Evolutionary conservation across 2,113 vertebrate species (phyloP).

Genomic region (Phrynocephalus versicolor): DNA sequence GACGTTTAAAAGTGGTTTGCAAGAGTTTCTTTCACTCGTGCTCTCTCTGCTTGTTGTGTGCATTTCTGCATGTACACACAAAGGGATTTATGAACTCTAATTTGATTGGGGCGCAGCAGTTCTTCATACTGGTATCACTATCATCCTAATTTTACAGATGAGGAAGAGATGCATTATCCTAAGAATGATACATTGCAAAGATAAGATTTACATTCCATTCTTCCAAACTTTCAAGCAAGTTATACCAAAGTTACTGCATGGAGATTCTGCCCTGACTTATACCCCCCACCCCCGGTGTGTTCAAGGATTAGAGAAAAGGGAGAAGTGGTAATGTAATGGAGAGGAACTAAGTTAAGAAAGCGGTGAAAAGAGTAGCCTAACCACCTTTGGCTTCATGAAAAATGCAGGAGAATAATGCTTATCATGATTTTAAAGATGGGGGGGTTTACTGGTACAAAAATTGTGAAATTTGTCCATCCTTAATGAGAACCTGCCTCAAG

Average conservation of each 20-base stretch:
- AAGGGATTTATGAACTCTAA: too few species aligned
- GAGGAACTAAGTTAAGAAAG: neutral
- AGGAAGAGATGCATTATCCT: neutral
- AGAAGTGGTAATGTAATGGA: neutral
- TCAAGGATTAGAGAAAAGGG: neutral
- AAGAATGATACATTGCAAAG: neutral
- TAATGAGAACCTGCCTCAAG: too few species aligned
- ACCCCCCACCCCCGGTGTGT: neutral
- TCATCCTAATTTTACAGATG: neutral
- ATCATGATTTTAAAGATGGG: neutral
- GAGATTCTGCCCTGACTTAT: neutral
- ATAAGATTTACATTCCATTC: neutral
- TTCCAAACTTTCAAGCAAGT: neutral
- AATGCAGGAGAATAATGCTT: neutral
- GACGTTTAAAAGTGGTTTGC: neutral
- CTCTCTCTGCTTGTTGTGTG: neutral
- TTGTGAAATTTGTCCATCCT: too few species aligned
- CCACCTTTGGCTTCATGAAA: neutral
- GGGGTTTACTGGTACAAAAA: too few species aligned
- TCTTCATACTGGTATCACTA: neutral
- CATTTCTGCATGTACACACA: too few species aligned
- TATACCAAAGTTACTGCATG: neutral
- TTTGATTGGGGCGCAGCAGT: too few species aligned
- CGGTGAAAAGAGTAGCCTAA: neutral
- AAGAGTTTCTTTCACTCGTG: neutral